phyloP scores from a whole-genome alignment of 2,113 vertebrate species.

The Notothenia rossii region DNA sequence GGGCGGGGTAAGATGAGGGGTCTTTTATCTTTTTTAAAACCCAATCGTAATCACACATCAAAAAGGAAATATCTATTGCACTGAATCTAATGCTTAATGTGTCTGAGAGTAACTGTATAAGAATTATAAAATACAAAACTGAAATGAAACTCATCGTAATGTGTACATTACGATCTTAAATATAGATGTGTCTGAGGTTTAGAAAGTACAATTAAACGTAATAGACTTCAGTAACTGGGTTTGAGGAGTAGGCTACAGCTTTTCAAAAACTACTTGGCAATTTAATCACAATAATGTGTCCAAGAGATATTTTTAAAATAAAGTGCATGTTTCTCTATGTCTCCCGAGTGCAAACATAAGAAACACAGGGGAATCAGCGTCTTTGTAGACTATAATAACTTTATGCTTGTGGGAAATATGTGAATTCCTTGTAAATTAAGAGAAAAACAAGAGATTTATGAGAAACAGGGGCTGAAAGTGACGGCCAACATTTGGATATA shows the following conservation, averaged over 20 bases:
- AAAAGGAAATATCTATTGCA: conserved; percentile 26
- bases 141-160: not conserved
- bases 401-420: not conserved
- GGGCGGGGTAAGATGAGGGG: not conserved
- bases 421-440: not conserved
- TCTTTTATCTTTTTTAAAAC: conserved; percentile 1
- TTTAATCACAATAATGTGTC: conserved; percentile 4
- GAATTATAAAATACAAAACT: not conserved
- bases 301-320: not conserved
- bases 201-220: not conserved
- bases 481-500: not conserved
- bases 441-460: not conserved
- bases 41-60: conserved; percentile 33
- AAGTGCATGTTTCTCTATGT: not conserved
- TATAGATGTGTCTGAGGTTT: not conserved
- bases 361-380: not conserved
- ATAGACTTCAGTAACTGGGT: conserved; percentile 21
- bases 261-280: not conserved
- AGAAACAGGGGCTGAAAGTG: not conserved
- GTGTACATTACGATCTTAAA: conserved; percentile 7
- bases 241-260: conserved; percentile 9
- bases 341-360: not conserved
- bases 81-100: conserved; percentile 7
- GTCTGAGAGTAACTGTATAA: not conserved
- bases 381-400: not conserved